Percentiles rank a stretch among this genome's conserved stretches.
Evolutionary conservation across 2,797 vertebrate genomes (phyloP).

Genomic region (Poecile montanus): DNA sequence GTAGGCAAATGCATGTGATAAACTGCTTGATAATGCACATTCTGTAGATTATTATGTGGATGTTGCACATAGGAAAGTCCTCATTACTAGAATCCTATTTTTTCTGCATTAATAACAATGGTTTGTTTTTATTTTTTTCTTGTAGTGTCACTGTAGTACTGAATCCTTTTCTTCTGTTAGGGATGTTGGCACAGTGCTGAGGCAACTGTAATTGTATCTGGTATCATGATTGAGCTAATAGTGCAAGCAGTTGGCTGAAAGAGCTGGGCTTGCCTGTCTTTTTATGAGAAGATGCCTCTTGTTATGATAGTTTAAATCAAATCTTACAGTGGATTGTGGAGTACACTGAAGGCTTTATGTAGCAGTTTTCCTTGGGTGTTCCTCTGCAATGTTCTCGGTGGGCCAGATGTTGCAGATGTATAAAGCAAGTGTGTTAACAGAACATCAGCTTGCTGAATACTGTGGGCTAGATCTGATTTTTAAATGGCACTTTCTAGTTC

Average conservation of each 20-base stretch:
- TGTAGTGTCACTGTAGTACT: not conserved
- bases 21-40: conserved; percentile 5
- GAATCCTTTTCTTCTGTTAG: not conserved
- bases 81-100: not conserved
- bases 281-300: not conserved
- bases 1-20: not conserved
- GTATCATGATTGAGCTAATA: not conserved
- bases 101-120: not conserved
- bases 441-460: not conserved
- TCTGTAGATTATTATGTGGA: not conserved
- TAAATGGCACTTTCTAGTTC: not conserved
- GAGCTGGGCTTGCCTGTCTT: not conserved
- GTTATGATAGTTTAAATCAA: not conserved
- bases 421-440: not conserved
- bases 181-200: not conserved
- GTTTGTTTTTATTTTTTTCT: not conserved
- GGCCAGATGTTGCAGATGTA: not conserved
- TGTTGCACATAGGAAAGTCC: not conserved
- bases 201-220: not conserved
- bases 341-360: not conserved
- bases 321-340: not conserved
- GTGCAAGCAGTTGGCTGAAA: not conserved
- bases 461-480: not conserved
- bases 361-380: not conserved
- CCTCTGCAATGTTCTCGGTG: not conserved